Evolutionary conservation across 2,113 vertebrate species (phyloP).

Genomic region (Halcyon senegalensis): DNA sequence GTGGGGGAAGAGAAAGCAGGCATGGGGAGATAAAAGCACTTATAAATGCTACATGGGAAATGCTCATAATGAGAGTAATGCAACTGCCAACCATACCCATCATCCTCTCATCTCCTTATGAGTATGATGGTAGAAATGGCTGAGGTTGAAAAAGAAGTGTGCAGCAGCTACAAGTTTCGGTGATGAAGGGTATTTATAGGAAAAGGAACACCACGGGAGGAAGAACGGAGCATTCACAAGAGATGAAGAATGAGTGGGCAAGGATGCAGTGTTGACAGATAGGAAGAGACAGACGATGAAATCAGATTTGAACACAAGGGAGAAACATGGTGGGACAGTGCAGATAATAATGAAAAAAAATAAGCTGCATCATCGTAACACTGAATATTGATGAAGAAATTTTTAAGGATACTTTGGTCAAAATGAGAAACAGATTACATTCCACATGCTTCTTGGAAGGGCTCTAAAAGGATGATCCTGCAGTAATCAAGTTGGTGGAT

Average conservation of each 20-base stretch:
- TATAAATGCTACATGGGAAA: background rate
- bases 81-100: background rate
- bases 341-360: background rate
- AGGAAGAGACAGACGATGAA: background rate
- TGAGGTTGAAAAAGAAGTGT: background rate
- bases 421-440: background rate
- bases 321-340: background rate
- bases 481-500: background rate
- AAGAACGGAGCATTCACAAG: background rate
- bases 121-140: background rate
- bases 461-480: background rate
- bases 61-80: background rate
- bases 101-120: background rate
- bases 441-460: background rate
- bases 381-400: background rate
- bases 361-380: background rate
- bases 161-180: background rate
- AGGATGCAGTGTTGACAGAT: background rate
- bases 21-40: background rate
- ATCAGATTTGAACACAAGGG: background rate
- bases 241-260: constrained; percentile 17
- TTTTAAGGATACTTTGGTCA: background rate
- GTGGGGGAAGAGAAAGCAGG: background rate
- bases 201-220: background rate
- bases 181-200: constrained; percentile 15